These are phyloP conservation scores for Crotalus viridis DNA, from an alignment of 2,113 vertebrate genomes.

Conservation along the genomic window DNA sequence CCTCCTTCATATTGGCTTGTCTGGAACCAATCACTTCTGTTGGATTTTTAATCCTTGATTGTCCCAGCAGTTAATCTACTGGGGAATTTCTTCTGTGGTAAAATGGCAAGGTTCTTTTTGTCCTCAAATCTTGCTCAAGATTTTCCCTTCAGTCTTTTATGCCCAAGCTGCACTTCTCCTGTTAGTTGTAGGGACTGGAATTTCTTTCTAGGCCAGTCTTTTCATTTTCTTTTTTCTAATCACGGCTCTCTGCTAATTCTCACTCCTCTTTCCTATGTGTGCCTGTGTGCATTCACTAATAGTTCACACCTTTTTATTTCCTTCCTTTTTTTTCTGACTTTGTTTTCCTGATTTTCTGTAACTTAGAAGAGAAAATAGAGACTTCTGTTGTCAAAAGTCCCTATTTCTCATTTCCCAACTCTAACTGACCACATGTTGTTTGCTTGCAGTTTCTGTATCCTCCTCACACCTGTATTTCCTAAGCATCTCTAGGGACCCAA, in stretches of 20 bases:
- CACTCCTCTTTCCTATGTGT: neutral
- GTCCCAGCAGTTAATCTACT: neutral
- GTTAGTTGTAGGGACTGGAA: neutral
- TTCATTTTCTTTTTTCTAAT: neutral
- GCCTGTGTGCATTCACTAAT: neutral
- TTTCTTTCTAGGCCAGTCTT: neutral
- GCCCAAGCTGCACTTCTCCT: neutral
- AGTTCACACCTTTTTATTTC: neutral
- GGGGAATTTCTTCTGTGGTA: neutral
- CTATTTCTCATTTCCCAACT: neutral
- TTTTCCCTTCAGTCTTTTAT: neutral
- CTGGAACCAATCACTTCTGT: neutral
- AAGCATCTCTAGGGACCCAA: neutral
- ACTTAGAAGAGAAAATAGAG: neutral
- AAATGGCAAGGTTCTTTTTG: neutral
- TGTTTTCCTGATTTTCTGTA: neutral
- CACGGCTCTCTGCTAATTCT: neutral
- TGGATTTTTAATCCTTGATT: neutral
- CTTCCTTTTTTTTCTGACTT: neutral
- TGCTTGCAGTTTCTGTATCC: neutral
- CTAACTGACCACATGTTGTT: neutral
- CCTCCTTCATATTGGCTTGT: neutral
- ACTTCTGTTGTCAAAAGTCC: neutral
- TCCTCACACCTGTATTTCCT: neutral
- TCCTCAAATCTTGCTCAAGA: neutral